Base-by-base conservation (phyloP, 1,140 invertebrate species). In the Papilio polyxenes region DNA sequence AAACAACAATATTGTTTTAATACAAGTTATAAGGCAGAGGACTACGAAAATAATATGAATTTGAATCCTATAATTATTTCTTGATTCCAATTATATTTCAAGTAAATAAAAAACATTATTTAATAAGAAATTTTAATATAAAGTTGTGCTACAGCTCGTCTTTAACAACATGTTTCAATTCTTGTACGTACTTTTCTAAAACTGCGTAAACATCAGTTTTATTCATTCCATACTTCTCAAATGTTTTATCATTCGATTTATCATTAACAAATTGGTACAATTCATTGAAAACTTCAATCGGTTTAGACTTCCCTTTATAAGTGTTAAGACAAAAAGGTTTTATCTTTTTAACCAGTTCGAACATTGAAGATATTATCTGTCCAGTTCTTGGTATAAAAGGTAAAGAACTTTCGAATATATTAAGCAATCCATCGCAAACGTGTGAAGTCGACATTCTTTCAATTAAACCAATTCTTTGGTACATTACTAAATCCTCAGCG, bases 381-480 rank as follows among this genome's bases (percentile, higher is more conserved):
- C 86, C 83, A 23, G 86, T 83, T 10, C 85, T 65, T 1, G 83
- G 81, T 59, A 80, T 85, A 31, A 82, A 87, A 10, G 83, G 53
- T 83, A 87, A 89, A 0, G 85, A 82, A 0, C 49, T 81, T 84
- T 85, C 84, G 78, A 92, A 89, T 13, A 93, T 87, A 62, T 92
- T 89, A 6, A 93, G 69, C 75, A 93, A 76, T 2, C 92, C 92
- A 76, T 90, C 87, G 74, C 92, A 93, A 0, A 91, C 84, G 8
- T 75, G 75, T 5, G 87, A 83, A 17, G 88, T 92, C 0, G 88
- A 88, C 82, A 93, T 85, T 74, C 88, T 80, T 81, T 93, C 91
- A 3, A 93, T 83, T 1, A 93, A 85, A 74, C 91, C 92, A 44
- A 92, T 92, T 72, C 86, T 87, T 81, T 90, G 83, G 76, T 94